These are phyloP conservation scores for Neria commutata DNA, from an alignment of 2,888 invertebrate genomes.

Conservation along the genomic window DNA sequence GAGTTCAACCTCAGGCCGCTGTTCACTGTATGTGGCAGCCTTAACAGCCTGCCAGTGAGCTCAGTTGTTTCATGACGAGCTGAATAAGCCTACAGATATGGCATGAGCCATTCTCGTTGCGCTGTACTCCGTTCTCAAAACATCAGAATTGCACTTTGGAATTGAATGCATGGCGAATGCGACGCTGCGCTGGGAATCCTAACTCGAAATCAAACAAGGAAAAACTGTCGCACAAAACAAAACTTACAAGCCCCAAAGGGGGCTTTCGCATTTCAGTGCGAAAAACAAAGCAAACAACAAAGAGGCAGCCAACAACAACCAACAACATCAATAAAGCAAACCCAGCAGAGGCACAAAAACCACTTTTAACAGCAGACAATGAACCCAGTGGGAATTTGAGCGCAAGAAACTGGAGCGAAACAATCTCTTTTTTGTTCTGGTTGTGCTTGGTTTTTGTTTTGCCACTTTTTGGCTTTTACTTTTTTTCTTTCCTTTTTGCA, in stretches of 20 bases:
- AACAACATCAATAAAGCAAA: neutral
- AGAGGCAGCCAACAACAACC: neutral
- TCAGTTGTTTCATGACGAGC: too few species aligned
- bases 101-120: too few species aligned
- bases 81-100: too few species aligned
- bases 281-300: neutral
- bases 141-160: too few species aligned
- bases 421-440: neutral
- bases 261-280: neutral
- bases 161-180: too few species aligned
- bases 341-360: neutral
- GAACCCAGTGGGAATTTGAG: neutral
- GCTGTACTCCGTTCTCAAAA: too few species aligned
- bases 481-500: neutral
- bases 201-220: too few species aligned
- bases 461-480: neutral
- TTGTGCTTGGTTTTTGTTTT: neutral
- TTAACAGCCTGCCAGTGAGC: too few species aligned
- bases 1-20: too few species aligned
- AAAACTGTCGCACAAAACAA: too few species aligned
- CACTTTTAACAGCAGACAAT: neutral
- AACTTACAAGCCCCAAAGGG: neutral
- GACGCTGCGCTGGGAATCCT: too few species aligned
- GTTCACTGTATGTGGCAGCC: too few species aligned
- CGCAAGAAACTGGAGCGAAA: neutral